These are phyloP conservation scores for Steromphala cineraria DNA, from an alignment of 2,888 invertebrate species.

Conservation along the genomic window DNA sequence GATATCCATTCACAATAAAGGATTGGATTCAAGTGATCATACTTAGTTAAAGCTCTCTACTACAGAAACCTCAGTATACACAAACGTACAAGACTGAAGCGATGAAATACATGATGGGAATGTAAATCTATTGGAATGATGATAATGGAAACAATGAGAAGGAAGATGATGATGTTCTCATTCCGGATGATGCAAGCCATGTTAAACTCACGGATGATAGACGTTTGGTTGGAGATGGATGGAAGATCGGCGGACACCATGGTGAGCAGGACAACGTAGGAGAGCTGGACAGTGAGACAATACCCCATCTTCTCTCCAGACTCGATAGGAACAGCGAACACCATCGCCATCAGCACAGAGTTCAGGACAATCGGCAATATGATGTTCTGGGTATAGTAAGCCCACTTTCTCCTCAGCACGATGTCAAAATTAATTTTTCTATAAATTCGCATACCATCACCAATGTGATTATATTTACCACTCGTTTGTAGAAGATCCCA, in stretches of 20 bases:
- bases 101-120: no score
- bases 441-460: neutral
- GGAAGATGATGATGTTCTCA: no score
- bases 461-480: neutral
- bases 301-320: slow-evolving; percentile 9
- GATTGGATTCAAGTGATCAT: no score
- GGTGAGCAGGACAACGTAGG: neutral
- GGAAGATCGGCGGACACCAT: neutral
- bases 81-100: no score
- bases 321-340: neutral
- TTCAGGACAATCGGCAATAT: slow-evolving; percentile 20
- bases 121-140: no score
- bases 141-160: no score
- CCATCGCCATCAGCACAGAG: neutral
- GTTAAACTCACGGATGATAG: neutral
- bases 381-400: slow-evolving; percentile 12
- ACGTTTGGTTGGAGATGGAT: neutral
- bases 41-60: no score
- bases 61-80: no score
- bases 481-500: neutral
- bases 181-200: no score
- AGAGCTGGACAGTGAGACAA: neutral
- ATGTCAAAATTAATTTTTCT: neutral
- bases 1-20: no score
- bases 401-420: neutral